phyloP scores from a whole-genome alignment of 2,797 vertebrate species.

The Clarias fuscus region DNA sequence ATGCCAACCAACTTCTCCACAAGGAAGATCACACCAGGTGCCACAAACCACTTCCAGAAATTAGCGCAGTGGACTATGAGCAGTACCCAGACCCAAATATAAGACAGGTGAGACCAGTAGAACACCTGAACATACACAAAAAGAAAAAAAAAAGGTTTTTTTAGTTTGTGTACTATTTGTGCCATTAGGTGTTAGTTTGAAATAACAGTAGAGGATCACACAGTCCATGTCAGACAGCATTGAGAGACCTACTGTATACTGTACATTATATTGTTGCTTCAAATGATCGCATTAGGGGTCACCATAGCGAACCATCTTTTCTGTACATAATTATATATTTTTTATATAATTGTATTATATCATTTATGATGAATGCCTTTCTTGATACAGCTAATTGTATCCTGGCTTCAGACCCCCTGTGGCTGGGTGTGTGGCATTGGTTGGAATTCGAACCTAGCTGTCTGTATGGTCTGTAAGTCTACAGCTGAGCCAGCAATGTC shows the following conservation, averaged over 20 bases:
- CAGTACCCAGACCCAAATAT: constrained; percentile 81
- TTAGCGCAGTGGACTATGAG: constrained; percentile 84
- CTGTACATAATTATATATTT: too few relatives aligned
- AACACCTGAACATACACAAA: constrained; percentile 75
- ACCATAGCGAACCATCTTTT: too few relatives aligned
- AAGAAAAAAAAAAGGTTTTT: background rate
- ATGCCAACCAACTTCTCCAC: constrained; percentile 83
- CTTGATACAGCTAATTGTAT: too few relatives aligned
- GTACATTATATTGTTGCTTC: background rate
- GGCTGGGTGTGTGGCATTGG: too few relatives aligned
- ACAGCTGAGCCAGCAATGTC: too few relatives aligned
- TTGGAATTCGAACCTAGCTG: too few relatives aligned
- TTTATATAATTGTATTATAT: too few relatives aligned
- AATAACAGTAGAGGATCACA: background rate
- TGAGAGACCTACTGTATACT: background rate
- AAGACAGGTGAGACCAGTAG: constrained; percentile 90
- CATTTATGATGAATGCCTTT: too few relatives aligned
- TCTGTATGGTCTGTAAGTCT: too few relatives aligned
- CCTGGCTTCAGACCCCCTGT: too few relatives aligned
- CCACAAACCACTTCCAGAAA: constrained; percentile 93
- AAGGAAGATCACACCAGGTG: constrained; percentile 80
- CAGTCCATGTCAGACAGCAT: background rate
- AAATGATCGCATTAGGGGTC: background rate
- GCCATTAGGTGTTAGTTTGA: background rate
- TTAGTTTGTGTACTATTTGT: background rate